Evolutionary conservation across 37 sponge, comb jelly and placozoan species (phyloP).

Genomic region (Beroe ovata): DNA sequence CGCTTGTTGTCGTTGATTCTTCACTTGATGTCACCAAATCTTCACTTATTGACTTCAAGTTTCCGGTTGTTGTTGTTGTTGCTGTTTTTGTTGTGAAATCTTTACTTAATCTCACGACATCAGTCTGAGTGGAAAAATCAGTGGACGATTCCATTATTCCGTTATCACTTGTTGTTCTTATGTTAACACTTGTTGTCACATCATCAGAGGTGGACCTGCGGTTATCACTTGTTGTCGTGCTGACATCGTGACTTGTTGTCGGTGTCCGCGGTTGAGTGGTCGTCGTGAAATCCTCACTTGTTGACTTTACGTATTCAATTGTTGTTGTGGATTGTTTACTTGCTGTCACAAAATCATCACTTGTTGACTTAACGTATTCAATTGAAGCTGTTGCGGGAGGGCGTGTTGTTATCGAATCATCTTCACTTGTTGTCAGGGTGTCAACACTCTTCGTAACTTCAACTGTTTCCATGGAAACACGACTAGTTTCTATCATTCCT

Average conservation of each 20-base stretch:
- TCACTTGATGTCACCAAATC: neutral
- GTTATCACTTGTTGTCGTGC: neutral
- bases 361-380: too few species aligned
- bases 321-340: neutral
- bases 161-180: neutral
- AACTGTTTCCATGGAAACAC: too few species aligned
- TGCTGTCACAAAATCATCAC: neutral
- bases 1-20: neutral
- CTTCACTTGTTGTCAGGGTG: neutral
- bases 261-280: neutral
- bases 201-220: neutral
- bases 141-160: too few species aligned
- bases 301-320: too few species aligned
- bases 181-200: neutral
- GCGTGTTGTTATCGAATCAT: too few species aligned
- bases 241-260: neutral
- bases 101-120: too few species aligned
- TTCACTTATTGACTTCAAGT: neutral
- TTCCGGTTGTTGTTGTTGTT: too few species aligned
- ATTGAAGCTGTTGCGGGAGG: too few species aligned
- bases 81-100: too few species aligned
- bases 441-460: neutral
- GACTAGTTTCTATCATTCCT: too few species aligned
- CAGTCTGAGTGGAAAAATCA: too few species aligned
- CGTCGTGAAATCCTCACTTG: neutral